These are phyloP conservation scores for Eurystomus gularis DNA, from an alignment of 2,113 vertebrate species.

Conservation along the genomic window DNA sequence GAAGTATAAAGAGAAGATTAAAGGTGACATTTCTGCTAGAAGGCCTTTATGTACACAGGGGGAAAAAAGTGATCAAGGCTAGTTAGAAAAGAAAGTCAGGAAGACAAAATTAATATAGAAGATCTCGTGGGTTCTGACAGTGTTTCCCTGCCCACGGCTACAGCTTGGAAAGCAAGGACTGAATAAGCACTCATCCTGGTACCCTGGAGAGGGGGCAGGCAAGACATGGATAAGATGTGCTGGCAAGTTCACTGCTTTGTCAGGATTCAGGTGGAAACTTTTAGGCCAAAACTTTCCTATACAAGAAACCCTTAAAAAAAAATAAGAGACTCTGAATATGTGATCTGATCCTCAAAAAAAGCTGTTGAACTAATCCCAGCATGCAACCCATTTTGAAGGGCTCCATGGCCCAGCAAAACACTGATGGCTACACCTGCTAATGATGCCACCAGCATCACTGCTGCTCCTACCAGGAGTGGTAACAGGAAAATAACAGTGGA, in stretches of 20 bases:
- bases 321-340: background rate
- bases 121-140: background rate
- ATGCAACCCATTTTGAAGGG: background rate
- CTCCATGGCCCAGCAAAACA: background rate
- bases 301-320: background rate
- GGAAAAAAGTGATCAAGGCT: background rate
- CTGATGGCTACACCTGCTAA: background rate
- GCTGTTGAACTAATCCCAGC: background rate
- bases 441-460: background rate
- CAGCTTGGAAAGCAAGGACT: background rate
- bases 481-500: background rate
- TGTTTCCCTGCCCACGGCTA: background rate
- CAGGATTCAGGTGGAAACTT: background rate
- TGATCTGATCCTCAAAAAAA: background rate
- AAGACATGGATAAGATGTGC: background rate
- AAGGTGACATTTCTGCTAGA: constrained; percentile 23
- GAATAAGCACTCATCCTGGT: background rate
- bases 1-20: constrained; percentile 15
- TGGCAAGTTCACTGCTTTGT: background rate
- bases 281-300: background rate
- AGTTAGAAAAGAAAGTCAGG: background rate
- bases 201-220: background rate
- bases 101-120: background rate
- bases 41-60: background rate
- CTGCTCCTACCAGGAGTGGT: background rate